Conservation (phyloP, 2,888 invertebrate species). For the Synanthedon andrenaeformis region DNA sequence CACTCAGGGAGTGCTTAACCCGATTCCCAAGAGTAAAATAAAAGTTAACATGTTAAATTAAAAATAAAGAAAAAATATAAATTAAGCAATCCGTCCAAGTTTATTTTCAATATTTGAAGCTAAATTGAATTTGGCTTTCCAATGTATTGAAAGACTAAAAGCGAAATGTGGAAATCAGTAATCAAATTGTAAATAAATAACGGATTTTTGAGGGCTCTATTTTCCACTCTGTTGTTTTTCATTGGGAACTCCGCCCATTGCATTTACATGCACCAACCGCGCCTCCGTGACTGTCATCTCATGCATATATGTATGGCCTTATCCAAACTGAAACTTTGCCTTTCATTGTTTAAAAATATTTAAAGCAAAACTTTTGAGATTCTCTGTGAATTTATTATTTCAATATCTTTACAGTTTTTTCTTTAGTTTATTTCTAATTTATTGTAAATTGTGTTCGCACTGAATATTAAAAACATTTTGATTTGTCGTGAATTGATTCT, state of each 20-base stretch:
- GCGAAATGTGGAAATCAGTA: conserved; percentile 3
- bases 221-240: conserved; percentile 45
- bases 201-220: conserved; percentile 37
- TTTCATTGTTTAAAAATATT: conserved; percentile 50
- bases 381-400: not conserved
- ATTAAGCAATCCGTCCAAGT: too few relatives aligned
- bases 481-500: too few relatives aligned
- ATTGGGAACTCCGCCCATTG: conserved; percentile 38
- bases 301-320: conserved; percentile 61
- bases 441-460: too few relatives aligned
- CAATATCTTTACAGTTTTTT: too few relatives aligned
- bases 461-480: too few relatives aligned
- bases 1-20: too few relatives aligned
- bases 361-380: conserved; percentile 12
- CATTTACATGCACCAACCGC: conserved; percentile 48
- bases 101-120: too few relatives aligned
- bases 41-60: too few relatives aligned
- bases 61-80: too few relatives aligned
- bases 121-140: not conserved
- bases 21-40: too few relatives aligned
- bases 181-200: conserved; percentile 20
- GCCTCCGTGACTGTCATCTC: conserved; percentile 36
- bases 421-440: too few relatives aligned
- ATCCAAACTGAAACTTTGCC: conserved; percentile 53
- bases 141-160: not conserved